Evolutionary conservation across 2,797 vertebrate genomes (phyloP).

Genomic region (Danionella dracula): DNA sequence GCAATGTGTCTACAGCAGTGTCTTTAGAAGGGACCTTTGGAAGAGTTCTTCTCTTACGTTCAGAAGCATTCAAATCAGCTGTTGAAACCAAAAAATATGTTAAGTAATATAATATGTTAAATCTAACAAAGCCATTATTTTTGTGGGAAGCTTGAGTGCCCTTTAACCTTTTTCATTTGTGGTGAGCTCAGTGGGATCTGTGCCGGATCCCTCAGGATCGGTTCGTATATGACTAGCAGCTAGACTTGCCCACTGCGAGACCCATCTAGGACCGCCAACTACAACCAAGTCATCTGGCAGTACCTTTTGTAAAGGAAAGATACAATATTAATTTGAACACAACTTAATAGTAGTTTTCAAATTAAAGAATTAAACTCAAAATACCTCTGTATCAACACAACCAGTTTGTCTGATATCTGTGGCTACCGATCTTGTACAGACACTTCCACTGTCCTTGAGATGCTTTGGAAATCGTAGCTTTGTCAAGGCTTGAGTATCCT

Average conservation of each 20-base stretch:
- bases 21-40: constrained; percentile 74
- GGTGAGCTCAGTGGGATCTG: constrained; percentile 67
- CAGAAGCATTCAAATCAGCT: constrained; percentile 74
- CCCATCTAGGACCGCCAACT: constrained; percentile 86
- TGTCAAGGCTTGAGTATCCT: constrained; percentile 77
- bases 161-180: constrained; percentile 77
- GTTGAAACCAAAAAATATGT: constrained; percentile 21
- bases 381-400: constrained; percentile 80
- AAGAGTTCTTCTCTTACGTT: constrained; percentile 82
- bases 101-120: not conserved
- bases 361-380: too few species aligned
- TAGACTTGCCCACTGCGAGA: constrained; percentile 93
- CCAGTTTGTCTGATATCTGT: constrained; percentile 79
- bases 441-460: constrained; percentile 73
- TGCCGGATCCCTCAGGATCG: constrained; percentile 81
- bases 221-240: constrained; percentile 90
- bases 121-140: not conserved
- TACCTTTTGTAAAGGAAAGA: constrained; percentile 46
- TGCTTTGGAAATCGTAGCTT: constrained; percentile 48
- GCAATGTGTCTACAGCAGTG: not conserved
- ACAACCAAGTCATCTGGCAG: constrained; percentile 71
- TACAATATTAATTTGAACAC: not conserved
- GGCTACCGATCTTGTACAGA: constrained; percentile 73
- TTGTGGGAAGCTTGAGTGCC: not conserved
- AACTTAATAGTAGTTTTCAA: too few species aligned